These are phyloP conservation scores for Ornithoptera alexandrae DNA, from an alignment of 2,888 invertebrate genomes.

Conservation along the genomic window DNA sequence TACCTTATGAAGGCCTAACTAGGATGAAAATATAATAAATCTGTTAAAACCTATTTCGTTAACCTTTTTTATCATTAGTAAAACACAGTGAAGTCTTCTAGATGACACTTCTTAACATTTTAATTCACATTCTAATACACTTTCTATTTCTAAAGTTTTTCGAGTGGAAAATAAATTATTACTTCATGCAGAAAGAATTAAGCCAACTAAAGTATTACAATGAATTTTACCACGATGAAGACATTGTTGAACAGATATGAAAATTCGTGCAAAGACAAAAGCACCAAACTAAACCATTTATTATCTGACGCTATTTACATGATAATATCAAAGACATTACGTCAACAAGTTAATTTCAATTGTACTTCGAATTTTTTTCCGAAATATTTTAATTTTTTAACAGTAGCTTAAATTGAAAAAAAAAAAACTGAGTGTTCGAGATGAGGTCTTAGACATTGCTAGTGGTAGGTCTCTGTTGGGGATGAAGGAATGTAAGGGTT, in stretches of 20 bases:
- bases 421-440: background rate
- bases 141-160: background rate
- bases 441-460: background rate
- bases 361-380: background rate
- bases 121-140: background rate
- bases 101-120: too few species aligned
- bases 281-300: background rate
- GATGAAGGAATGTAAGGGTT: too few species aligned
- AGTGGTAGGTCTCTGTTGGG: too few species aligned
- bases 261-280: background rate
- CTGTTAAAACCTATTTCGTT: too few species aligned
- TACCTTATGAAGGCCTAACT: too few species aligned
- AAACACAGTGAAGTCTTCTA: too few species aligned
- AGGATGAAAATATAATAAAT: too few species aligned
- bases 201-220: background rate
- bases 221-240: background rate
- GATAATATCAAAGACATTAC: constrained; percentile 1
- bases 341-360: background rate
- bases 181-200: background rate
- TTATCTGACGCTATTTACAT: constrained; percentile 1
- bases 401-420: background rate
- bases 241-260: background rate
- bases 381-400: background rate
- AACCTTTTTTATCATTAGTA: too few species aligned
- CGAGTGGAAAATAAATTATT: background rate